A percentile compares a stretch with the other conserved stretches of the same genome.
These are phyloP conservation scores for Aurelia coerulea DNA, from an alignment of 30 jellyfish, hydroid and myxozoan species.

Conservation along the genomic window DNA sequence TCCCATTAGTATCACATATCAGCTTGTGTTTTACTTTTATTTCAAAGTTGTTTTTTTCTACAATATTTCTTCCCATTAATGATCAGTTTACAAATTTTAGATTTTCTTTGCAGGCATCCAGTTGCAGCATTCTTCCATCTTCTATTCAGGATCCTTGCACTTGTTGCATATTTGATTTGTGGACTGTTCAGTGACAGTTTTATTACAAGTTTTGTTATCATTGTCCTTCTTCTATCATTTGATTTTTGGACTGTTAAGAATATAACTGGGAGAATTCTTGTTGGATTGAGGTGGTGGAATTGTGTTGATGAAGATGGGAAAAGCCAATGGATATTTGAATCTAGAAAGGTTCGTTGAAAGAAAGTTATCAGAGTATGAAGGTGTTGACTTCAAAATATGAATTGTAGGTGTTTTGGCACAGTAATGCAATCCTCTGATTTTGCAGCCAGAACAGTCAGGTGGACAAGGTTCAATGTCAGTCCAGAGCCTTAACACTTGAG, in stretches of 20 bases:
- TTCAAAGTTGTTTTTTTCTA: too few species aligned
- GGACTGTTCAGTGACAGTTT: slow-evolving; percentile 84
- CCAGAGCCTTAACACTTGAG: too few species aligned
- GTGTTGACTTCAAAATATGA: not conserved
- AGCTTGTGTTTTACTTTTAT: too few species aligned
- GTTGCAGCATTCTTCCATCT: slow-evolving; percentile 89
- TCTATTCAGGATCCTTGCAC: slow-evolving; percentile 80
- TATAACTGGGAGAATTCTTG: slow-evolving; percentile 92
- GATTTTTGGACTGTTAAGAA: slow-evolving; percentile 98
- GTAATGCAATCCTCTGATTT: too few species aligned
- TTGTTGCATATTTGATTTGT: slow-evolving; percentile 75
- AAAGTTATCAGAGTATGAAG: not conserved
- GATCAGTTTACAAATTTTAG: not conserved
- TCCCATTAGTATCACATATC: too few species aligned
- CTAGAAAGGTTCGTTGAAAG: slow-evolving; percentile 69
- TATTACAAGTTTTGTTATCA: slow-evolving; percentile 78
- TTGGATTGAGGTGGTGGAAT: slow-evolving; percentile 99
- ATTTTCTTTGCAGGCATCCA: slow-evolving; percentile 85
- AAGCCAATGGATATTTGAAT: slow-evolving; percentile 95
- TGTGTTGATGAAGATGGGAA: slow-evolving; percentile 97
- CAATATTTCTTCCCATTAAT: too few species aligned
- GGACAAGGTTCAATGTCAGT: too few species aligned
- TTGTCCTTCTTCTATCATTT: slow-evolving; percentile 82
- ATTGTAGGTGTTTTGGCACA: too few species aligned
- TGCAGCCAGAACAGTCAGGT: too few species aligned